Evolutionary conservation across 2,113 vertebrate species (phyloP), one percentile per base, ranked within the genome.

Genomic region (Neofelis nebulosa): DNA sequence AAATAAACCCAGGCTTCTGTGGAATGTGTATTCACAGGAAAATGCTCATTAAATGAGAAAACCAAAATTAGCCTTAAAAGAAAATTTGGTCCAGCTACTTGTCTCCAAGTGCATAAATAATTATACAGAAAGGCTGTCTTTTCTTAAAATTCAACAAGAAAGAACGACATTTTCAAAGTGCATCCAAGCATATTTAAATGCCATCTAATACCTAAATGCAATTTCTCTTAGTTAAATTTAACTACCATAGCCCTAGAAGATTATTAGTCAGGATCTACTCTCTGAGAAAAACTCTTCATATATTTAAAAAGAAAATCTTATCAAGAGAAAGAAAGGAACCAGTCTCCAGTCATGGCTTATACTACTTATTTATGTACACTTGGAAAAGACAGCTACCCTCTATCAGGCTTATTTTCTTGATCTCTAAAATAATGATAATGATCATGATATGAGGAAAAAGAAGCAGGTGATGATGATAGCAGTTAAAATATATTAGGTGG

Each of bases 31-130:
- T 80, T 93, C 61, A 86, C 10, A 78, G 29, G 66, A 78, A 97
- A 96, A 96, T 83, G 23, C 36, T 97, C 61, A 94, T 0, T 91
- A 33, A 78, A 66, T 95, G 69, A 93, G 74, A 88, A 94, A 94
- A 71, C 0, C 1, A 87, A 95, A 95, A 93, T 82, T 68, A 91
- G 48, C 41, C 21, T 87, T 92, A 57, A 92, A 87, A 96, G 69
- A 80, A 94, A 91, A 68, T 81, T 23, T 89, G 31, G 36, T 91
- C 31, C 29, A 94, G 50, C 65, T 95, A 87, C 68, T 66, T 97
- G 55, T 85, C 61, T 96, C 31, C 36, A 95, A 91, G 5, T 13
- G 31, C 7, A 50, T 57, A 92, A 74, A 36, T 68, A 90, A 92
- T 80, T 90, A 8, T 52, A 82, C 2, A 76, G 33, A 3, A 89